These are phyloP conservation scores for Xanthorhoe designata DNA, from an alignment of 2,888 invertebrate genomes.

Conservation along the genomic window DNA sequence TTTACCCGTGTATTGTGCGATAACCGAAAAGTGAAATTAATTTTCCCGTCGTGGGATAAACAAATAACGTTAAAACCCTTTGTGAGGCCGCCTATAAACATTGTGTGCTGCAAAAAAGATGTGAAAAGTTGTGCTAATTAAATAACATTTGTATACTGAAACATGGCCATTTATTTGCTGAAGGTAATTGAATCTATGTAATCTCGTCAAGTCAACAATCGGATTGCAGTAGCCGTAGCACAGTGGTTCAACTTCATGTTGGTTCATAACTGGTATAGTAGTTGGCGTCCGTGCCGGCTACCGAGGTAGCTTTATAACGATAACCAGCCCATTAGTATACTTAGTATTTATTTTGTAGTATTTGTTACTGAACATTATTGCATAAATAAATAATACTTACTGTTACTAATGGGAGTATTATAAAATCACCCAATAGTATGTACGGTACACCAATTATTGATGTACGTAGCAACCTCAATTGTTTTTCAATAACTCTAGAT, in stretches of 20 bases:
- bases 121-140: conserved; percentile 23
- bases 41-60: conserved; percentile 26
- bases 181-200: conserved; percentile 7
- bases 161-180: conserved; percentile 5
- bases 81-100: conserved; percentile 14
- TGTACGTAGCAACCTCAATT: background rate
- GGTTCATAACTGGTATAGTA: conserved; percentile 4
- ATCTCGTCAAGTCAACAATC: conserved; percentile 6
- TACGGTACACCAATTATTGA: no score
- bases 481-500: background rate
- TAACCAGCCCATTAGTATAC: background rate
- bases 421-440: no score
- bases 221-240: background rate
- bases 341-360: background rate
- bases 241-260: conserved; percentile 6
- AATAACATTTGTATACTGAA: conserved; percentile 18
- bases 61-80: conserved; percentile 24
- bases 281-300: background rate
- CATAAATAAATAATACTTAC: background rate
- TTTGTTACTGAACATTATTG: background rate
- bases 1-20: conserved; percentile 45
- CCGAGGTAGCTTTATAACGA: background rate
- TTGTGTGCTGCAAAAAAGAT: conserved; percentile 17
- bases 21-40: conserved; percentile 27
- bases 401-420: background rate